Base-by-base conservation (phyloP, 2,888 invertebrate species). In the Ormyrus labotus region DNA sequence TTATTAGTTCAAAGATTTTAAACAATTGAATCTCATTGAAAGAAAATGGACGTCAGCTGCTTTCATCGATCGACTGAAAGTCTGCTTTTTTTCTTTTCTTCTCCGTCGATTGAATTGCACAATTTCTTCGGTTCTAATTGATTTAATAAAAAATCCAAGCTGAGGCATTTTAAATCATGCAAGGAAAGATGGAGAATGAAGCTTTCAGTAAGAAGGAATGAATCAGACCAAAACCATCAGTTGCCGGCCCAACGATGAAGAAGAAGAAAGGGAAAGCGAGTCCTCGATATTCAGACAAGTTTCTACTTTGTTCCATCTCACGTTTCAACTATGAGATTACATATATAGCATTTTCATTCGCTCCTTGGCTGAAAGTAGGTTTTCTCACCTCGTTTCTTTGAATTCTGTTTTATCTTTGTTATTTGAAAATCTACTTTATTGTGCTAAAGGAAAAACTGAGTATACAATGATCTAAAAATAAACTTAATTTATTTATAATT, bases 281-380 rank as follows among this genome's bases (percentile, higher is more conserved):
- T 58, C 63, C 63, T 74, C 69, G 34, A 60, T 68, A 75, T 72
- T 78, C 67, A 10, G 48, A 55, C 48, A 13, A 67, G 69, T 84
- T 83, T 71, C 65, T 51, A 53, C 76, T 85, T 82, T 67, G 78
- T 83, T 81, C 51, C 85, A 19, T 8, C 80, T 85, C 85, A 85
- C 85, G 86, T 87, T 82, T 81, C 78, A 51, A 47, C 65, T 65
- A 53, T 45, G 64, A 83, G 80, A 85, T 85, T 83, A 83, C 60
- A 55, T 83, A 83, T 53, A 55, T 50, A 53, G 60, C 58, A 57
- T 74, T 74, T 64, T 70, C 64, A 79, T 64, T 80, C 72, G 58
- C n/a, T 58, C 53, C 69, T 50, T 50, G 60, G 2, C 7, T 58
- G 10, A 65, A 71, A 57, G 74, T 72, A 70, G 70, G 69, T 78